Conservation (phyloP, 2,113 vertebrate species). For the Brachypodius melanocephalos region DNA sequence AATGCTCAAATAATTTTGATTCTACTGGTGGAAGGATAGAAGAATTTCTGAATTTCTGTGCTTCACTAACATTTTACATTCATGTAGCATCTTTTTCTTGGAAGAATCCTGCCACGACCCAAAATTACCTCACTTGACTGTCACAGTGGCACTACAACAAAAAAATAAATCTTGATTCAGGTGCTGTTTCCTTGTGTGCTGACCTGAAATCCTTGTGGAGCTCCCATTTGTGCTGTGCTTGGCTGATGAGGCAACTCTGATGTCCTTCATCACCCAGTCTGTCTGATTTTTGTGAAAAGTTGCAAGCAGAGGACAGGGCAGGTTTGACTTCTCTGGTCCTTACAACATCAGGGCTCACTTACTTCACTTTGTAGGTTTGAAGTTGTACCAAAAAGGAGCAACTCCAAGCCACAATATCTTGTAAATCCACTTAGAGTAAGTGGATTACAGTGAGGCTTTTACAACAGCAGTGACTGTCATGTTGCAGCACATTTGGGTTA, state of each 20-base stretch:
- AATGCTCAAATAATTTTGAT: neutral
- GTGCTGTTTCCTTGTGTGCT: neutral
- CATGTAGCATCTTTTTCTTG: neutral
- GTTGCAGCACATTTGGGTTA: neutral
- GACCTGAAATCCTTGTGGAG: neutral
- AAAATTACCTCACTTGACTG: neutral
- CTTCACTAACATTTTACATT: neutral
- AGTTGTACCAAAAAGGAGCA: neutral
- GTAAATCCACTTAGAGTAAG: conserved; percentile 7
- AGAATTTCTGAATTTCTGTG: neutral
- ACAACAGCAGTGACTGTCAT: neutral
- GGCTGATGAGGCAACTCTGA: neutral
- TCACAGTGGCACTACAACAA: neutral
- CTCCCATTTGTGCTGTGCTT: neutral
- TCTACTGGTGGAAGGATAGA: neutral
- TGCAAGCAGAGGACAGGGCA: neutral
- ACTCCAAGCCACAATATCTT: neutral
- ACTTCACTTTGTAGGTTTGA: neutral
- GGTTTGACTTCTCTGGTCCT: neutral
- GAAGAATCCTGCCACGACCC: neutral
- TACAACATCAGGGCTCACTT: neutral
- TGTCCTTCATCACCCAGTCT: neutral
- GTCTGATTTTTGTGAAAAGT: neutral
- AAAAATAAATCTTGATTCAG: neutral
- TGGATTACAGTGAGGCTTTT: conserved; percentile 5